phyloP scores from a whole-genome alignment of 2,113 vertebrate genomes.

The Ranitomeya variabilis region DNA sequence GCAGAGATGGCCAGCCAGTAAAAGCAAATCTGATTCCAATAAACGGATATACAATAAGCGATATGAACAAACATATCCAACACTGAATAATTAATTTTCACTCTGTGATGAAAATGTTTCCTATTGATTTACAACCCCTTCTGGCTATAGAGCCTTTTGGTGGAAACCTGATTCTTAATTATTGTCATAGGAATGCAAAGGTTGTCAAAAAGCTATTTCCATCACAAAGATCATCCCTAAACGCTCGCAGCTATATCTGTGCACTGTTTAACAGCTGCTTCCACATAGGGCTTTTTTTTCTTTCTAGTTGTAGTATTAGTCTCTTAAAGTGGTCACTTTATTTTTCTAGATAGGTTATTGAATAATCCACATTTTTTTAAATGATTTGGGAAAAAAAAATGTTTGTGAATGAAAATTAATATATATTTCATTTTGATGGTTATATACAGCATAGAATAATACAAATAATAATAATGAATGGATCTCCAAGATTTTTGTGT shows the following conservation, averaged over 20 bases:
- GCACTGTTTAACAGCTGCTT: constrained; percentile 74
- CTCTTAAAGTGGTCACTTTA: constrained; percentile 16
- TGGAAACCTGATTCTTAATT: constrained; percentile 81
- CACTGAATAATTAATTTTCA: constrained; percentile 80
- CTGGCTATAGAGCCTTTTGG: constrained; percentile 71
- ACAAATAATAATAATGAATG: no score
- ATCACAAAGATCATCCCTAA: constrained; percentile 71
- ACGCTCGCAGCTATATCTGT: constrained; percentile 67
- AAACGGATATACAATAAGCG: constrained; percentile 59
- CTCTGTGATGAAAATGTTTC: constrained; percentile 74
- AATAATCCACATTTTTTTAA: neutral
- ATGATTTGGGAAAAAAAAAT: neutral
- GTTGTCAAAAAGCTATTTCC: constrained; percentile 74
- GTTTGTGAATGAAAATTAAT: no score
- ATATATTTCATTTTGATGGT: no score
- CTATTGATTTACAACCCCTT: constrained; percentile 79
- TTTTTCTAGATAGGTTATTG: neutral
- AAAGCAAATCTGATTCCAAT: constrained; percentile 37
- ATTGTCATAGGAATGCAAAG: constrained; percentile 71
- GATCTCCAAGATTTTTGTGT: no score
- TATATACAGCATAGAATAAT: no score
- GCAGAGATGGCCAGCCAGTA: neutral
- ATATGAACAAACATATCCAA: constrained; percentile 70
- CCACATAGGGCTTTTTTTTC: constrained; percentile 65
- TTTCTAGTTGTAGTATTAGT: neutral